Evolutionary conservation across 2,888 invertebrate species (phyloP).

Genomic region (Mythimna albipuncta): DNA sequence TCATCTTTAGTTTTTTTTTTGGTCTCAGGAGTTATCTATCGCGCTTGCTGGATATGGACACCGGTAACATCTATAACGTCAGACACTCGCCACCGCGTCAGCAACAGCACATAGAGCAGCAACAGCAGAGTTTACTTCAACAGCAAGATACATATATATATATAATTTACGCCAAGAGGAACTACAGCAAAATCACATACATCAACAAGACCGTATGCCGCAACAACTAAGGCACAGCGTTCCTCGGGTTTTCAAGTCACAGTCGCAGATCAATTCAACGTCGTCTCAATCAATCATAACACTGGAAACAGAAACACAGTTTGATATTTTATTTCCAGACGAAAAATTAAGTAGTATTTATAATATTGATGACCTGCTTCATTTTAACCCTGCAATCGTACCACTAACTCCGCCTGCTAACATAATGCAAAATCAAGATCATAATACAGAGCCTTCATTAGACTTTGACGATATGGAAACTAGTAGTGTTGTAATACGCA

Average conservation of each 20-base stretch:
- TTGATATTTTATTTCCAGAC: background rate
- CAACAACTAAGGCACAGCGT: no score
- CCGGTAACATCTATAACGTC: background rate
- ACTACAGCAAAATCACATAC: no score
- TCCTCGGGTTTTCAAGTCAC: background rate
- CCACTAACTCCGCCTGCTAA: background rate
- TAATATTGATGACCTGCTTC: background rate
- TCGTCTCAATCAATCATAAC: background rate
- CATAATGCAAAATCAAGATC: background rate
- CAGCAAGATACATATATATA: no score
- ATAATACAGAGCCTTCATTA: background rate
- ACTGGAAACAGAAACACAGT: background rate
- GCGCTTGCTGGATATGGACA: background rate
- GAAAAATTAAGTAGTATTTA: background rate
- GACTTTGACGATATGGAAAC: background rate
- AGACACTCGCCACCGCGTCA: background rate
- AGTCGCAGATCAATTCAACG: background rate
- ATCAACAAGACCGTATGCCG: no score
- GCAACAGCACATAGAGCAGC: background rate
- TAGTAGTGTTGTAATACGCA: rapidly evolving
- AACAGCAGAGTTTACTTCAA: no score
- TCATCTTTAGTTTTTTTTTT: background rate
- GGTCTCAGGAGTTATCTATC: conserved; percentile 3
- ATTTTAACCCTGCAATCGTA: background rate
- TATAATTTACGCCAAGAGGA: no score